Evolutionary conservation across 1,140 invertebrate genomes (phyloP).

Genomic region (Drosophila sp.): DNA sequence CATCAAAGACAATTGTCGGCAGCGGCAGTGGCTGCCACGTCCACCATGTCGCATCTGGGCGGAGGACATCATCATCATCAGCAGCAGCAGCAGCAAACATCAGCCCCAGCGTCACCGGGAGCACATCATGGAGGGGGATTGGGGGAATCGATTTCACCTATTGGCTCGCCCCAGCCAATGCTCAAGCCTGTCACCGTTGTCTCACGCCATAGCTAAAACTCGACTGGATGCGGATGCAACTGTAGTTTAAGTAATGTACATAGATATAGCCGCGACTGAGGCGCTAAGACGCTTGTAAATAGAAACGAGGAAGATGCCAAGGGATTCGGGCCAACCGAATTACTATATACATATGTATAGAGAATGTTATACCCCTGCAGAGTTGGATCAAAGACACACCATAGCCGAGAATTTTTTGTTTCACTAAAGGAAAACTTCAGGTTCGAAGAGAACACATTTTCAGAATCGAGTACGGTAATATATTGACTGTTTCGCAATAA

Average conservation of each 20-base stretch:
- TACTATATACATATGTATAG: background rate
- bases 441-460: too few species aligned
- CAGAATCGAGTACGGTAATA: too few species aligned
- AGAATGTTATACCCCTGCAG: constrained; percentile 37
- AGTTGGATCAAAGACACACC: constrained; percentile 16
- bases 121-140: constrained; percentile 23
- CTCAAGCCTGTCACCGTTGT: constrained; percentile 84
- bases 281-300: constrained; percentile 76
- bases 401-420: too few species aligned
- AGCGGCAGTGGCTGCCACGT: constrained; percentile 57
- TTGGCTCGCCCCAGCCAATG: constrained; percentile 76
- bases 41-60: constrained; percentile 63
- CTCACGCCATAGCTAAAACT: constrained; percentile 83
- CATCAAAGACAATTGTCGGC: constrained; percentile 73
- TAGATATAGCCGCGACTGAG: constrained; percentile 74
- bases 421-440: too few species aligned
- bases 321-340: constrained; percentile 8
- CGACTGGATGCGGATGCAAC: background rate
- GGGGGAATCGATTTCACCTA: constrained; percentile 49
- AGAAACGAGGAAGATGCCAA: constrained; percentile 23
- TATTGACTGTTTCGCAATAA: too few species aligned
- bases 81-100: constrained; percentile 49
- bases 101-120: constrained; percentile 61
- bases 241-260: constrained; percentile 64
- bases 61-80: constrained; percentile 61